These are phyloP conservation scores for Tenthredo scrophulariae DNA, from an alignment of 2,888 invertebrate species.

Conservation along the genomic window DNA sequence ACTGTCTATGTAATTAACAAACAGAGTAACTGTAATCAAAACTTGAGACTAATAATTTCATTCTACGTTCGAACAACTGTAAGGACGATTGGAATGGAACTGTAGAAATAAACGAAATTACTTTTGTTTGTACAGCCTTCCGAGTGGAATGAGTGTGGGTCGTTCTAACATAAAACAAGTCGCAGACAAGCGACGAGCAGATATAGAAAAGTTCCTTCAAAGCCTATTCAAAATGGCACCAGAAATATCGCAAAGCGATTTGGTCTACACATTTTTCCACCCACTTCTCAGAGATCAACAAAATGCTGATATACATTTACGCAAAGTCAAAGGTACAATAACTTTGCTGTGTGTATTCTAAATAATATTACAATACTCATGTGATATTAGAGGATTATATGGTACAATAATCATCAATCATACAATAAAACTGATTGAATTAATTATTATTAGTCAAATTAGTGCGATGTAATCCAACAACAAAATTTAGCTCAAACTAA, in stretches of 20 bases:
- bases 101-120: neutral
- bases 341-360: neutral
- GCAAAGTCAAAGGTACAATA: conserved; percentile 86
- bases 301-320: conserved; percentile 89
- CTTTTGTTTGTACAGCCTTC: conserved; percentile 80
- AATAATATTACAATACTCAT: neutral
- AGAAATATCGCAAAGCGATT: conserved; percentile 96
- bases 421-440: neutral
- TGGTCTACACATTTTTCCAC: conserved; percentile 99
- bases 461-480: neutral
- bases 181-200: conserved; percentile 93
- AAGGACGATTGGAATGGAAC: neutral
- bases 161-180: conserved; percentile 97
- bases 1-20: neutral
- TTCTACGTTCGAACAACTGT: neutral
- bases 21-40: neutral
- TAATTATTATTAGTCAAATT: neutral
- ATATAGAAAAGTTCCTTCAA: conserved; percentile 93
- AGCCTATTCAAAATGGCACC: conserved; percentile 93
- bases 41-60: neutral
- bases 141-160: conserved; percentile 90
- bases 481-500: neutral
- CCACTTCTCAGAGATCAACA: conserved; percentile 96
- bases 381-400: neutral
- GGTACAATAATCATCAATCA: neutral